Percentiles rank a stretch among this genome's conserved stretches.
Conservation (phyloP, 2,888 invertebrate species). For the Abrostola tripartita region DNA sequence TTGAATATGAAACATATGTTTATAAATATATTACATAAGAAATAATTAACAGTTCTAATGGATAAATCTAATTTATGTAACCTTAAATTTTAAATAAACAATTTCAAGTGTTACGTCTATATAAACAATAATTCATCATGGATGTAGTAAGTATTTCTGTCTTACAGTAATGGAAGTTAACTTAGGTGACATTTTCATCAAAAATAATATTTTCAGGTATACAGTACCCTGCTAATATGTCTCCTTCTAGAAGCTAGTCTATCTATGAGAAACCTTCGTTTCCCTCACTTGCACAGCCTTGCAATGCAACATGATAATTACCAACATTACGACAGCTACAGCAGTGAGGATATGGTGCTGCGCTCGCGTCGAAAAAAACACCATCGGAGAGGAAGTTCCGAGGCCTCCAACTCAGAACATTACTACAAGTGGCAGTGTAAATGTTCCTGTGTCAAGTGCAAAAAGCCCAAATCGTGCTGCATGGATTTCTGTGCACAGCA, state of each 20-base stretch:
- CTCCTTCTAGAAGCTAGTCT: conserved; percentile 16
- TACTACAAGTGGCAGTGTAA: conserved; percentile 24
- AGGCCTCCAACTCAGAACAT: conserved; percentile 24
- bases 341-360: conserved; percentile 26
- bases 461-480: conserved; percentile 29
- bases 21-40: neutral
- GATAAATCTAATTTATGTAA: neutral
- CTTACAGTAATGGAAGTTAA: neutral
- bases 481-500: conserved; percentile 16
- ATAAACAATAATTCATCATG: neutral
- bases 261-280: conserved; percentile 17
- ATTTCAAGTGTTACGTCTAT: neutral
- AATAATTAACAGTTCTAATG: neutral
- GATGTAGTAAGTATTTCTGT: conserved; percentile 1
- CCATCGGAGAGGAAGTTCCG: conserved; percentile 5
- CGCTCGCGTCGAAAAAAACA: conserved; percentile 9
- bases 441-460: conserved; percentile 30
- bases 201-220: conserved; percentile 16
- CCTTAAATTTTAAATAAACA: neutral
- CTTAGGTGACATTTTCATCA: neutral
- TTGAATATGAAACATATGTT: neutral
- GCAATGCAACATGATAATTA: conserved; percentile 12
- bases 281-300: conserved; percentile 10
- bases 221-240: conserved; percentile 16
- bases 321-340: conserved; percentile 26